Evolutionary conservation across 2,888 invertebrate genomes (phyloP), one percentile per base, ranked within the genome.

Genomic region (Ypsolopha sequella): DNA sequence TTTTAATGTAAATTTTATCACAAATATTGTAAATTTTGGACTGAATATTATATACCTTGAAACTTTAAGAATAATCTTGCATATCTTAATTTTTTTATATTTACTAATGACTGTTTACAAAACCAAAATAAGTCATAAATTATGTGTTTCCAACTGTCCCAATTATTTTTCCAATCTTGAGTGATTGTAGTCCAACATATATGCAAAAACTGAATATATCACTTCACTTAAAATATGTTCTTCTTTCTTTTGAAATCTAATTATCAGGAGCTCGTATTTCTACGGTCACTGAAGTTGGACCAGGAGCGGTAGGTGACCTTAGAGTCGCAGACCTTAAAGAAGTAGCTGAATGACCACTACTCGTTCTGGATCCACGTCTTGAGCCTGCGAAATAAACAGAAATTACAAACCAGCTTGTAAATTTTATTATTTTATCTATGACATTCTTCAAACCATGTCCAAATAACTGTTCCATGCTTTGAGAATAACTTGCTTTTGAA

Each of bases 281-380:
- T 52, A 94, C 92, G 58, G 93, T 93, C 56, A 94, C 91, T 68
- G 85, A 85, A 11, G 85, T 81, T 1, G 85, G 87, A 41, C 85
- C 84, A 0, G 79, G 73, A 0, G 79, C 64, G 10, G 80, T 85
- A 1, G 80, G 85, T 10, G 81, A 85, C 41, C 73, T 75, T 13
- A 75, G 77, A 60, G 68, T 91, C 55, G 90, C 91, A 52, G 93
- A 92, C 63, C 91, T 89, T 59, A 90, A 77, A 34, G 94, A 93
- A 24, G 91, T 88, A 50, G 90, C 92, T n/a, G 94, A 93, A 52
- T 92, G 91, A 61, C 91, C 94, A 70, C 93, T 93, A 74, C 92
- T 92, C 48, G 91, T 91, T 68, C 91, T 90, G 55, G 94, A 94
- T 55, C 92, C 93, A 55, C 93, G 90, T 57, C 92, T 88, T 59